phyloP scores from a whole-genome alignment of 2,797 vertebrate species.

The Lagocephalus sceleratus region DNA sequence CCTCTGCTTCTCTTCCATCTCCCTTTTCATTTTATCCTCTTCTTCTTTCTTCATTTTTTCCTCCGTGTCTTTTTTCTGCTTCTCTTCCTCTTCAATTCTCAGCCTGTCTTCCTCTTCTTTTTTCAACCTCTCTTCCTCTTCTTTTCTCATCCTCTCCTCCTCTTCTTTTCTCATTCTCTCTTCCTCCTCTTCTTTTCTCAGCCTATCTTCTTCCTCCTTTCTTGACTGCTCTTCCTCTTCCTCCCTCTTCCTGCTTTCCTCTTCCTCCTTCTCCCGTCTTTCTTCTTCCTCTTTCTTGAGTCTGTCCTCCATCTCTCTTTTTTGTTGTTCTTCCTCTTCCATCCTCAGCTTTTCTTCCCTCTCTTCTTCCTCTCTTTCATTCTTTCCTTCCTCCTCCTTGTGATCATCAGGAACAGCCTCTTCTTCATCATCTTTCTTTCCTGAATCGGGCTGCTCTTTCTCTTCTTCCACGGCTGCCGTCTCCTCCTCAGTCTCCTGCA shows the following conservation, averaged over 20 bases:
- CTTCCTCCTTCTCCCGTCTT: constrained; percentile 28
- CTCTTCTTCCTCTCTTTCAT: constrained; percentile 32
- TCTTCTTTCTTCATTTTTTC: constrained; percentile 18
- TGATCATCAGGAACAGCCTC: constrained; percentile 5
- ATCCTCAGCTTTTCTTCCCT: constrained; percentile 41
- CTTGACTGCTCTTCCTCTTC: constrained; percentile 27
- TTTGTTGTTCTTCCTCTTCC: constrained; percentile 39
- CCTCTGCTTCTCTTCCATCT: constrained; percentile 18
- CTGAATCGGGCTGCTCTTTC: constrained; percentile 17
- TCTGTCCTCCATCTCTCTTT: constrained; percentile 42
- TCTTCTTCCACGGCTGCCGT: constrained; percentile 26
- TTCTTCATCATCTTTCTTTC: constrained; percentile 27
- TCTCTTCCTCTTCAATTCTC: constrained; percentile 32
- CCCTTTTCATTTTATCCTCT: constrained; percentile 36
- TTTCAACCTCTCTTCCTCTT: constrained; percentile 30
- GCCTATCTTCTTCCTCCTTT: neutral
- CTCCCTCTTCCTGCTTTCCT: constrained; percentile 29
- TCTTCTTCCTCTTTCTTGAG: constrained; percentile 51
- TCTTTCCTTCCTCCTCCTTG: constrained; percentile 1
- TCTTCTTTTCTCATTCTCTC: constrained; percentile 24
- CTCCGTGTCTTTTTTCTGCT: constrained; percentile 25
- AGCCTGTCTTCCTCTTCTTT: constrained; percentile 24
- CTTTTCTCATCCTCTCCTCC: constrained; percentile 5
- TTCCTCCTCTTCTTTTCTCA: constrained; percentile 38
- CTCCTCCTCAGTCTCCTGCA: constrained; percentile 63